Conservation (phyloP, 2,113 vertebrate species). For the Pteronura brasiliensis region DNA sequence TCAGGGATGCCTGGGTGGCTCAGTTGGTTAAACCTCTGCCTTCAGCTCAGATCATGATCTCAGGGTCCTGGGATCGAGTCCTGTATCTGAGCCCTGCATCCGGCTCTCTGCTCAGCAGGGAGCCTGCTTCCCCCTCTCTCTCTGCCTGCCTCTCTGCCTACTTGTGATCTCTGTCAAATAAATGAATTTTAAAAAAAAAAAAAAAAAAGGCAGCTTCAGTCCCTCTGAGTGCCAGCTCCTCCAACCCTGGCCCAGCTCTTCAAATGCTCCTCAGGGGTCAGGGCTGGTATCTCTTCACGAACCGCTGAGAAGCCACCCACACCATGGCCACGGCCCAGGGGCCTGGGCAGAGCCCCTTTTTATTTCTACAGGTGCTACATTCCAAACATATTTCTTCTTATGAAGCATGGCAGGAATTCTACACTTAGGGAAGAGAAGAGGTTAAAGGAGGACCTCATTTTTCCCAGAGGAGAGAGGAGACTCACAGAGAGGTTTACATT, state of each 20-base stretch:
- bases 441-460: constrained; percentile 68
- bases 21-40: no score
- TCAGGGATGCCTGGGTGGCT: no score
- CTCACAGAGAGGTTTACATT: constrained; percentile 69
- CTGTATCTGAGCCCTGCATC: no score
- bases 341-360: constrained; percentile 56
- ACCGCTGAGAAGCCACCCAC: constrained; percentile 67
- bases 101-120: no score
- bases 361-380: constrained; percentile 80
- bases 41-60: no score
- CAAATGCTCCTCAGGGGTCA: constrained; percentile 73
- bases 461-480: constrained; percentile 40
- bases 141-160: no score
- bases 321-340: constrained; percentile 11
- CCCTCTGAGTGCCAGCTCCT: constrained; percentile 61
- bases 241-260: constrained; percentile 58
- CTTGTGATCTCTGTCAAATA: no score
- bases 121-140: no score
- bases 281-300: constrained; percentile 56
- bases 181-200: no score
- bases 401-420: constrained; percentile 79
- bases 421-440: constrained; percentile 63
- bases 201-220: not conserved
- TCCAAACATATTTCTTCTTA: constrained; percentile 80
- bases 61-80: no score